A percentile compares a stretch with the other conserved stretches of the same genome.
Conservation (phyloP, 2,797 vertebrate genomes). For the Tenualosa thibaudeaui region DNA sequence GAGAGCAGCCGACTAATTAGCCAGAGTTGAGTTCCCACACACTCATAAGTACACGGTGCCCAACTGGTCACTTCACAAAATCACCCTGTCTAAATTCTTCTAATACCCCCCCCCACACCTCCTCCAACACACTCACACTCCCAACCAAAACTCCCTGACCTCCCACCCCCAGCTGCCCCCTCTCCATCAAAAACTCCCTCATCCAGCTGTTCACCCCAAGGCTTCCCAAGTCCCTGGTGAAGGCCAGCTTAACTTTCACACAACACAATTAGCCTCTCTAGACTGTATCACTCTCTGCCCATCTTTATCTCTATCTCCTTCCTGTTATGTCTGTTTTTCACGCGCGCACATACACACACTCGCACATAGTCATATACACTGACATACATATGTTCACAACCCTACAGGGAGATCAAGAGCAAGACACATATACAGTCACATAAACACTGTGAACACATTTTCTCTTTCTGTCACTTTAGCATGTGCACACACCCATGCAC, state of each 20-base stretch:
- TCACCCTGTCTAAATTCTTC: background rate
- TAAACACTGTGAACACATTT: background rate
- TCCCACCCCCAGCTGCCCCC: background rate
- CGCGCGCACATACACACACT: background rate
- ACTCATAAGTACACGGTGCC: background rate
- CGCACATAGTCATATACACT: background rate
- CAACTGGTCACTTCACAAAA: background rate
- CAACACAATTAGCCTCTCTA: conserved; percentile 33
- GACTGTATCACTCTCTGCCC: background rate
- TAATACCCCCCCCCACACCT: background rate
- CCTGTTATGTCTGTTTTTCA: background rate
- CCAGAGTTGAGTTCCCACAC: conserved; percentile 1
- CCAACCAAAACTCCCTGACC: background rate
- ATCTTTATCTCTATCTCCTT: background rate
- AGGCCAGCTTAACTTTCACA: conserved; percentile 45
- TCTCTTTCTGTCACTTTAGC: conserved; percentile 34
- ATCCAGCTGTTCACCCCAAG: conserved; percentile 23
- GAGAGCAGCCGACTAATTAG: conserved; percentile 20
- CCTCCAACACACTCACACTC: background rate
- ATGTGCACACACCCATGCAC: conserved; percentile 6
- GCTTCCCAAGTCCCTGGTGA: background rate
- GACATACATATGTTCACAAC: conserved; percentile 50
- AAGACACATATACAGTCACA: background rate
- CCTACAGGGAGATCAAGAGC: background rate
- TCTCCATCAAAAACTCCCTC: background rate